Conservation (phyloP, 2,888 invertebrate species). For the Lysandra bellargus region DNA sequence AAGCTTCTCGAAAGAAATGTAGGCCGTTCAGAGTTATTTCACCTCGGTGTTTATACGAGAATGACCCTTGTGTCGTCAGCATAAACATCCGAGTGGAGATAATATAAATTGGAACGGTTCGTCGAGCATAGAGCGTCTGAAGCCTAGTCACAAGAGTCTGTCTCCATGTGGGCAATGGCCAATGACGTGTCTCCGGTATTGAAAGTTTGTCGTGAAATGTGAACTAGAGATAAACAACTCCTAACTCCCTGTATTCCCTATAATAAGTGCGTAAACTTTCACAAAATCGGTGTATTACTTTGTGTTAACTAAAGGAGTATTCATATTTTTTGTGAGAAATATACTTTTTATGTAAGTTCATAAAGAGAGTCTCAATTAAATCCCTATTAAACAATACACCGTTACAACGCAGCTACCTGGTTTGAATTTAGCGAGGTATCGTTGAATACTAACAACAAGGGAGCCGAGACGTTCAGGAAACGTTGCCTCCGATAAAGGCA, state of each 20-base stretch:
- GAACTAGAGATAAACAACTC: not conserved
- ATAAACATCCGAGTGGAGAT: not conserved
- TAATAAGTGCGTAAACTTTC: not conserved
- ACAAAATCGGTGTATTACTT: not conserved
- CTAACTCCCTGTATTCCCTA: not conserved
- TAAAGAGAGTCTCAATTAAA: not conserved
- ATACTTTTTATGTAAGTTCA: not conserved
- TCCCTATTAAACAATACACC: not conserved
- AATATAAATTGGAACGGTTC: not conserved
- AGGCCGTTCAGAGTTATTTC: not conserved
- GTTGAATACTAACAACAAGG: not conserved
- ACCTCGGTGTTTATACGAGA: not conserved
- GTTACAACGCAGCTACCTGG: not conserved
- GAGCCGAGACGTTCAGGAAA: not conserved
- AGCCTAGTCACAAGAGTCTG: not conserved
- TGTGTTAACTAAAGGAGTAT: not conserved
- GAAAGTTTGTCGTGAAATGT: not conserved
- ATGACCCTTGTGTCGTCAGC: not conserved
- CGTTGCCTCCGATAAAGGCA: not conserved
- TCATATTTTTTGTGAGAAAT: too few relatives aligned
- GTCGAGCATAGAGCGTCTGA: not conserved
- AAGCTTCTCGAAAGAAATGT: not conserved
- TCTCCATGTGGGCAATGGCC: not conserved
- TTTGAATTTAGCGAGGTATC: not conserved
- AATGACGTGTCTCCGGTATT: not conserved